phyloP scores from a whole-genome alignment of 2,797 vertebrate genomes.

The Arvicola amphibius region DNA sequence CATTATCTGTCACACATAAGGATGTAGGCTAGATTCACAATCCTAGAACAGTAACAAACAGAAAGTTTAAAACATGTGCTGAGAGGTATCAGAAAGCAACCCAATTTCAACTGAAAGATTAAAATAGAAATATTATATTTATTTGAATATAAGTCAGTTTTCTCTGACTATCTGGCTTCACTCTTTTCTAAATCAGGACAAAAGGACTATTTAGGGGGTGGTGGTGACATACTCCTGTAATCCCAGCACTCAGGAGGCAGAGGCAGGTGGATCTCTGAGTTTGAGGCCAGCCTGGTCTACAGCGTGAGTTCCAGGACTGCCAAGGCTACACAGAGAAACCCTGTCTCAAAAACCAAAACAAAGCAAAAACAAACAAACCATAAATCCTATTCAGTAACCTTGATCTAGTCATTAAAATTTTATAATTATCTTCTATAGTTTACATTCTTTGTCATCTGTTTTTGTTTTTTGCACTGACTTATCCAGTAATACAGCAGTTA shows the following conservation, averaged over 20 bases:
- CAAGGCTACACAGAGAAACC: background rate
- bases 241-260: background rate
- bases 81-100: background rate
- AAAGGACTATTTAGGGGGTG: background rate
- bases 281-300: background rate
- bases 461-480: conserved; percentile 12
- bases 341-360: background rate
- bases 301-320: background rate
- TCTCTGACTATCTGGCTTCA: background rate
- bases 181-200: conserved; percentile 13
- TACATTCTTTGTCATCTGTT: background rate
- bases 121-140: conserved; percentile 9
- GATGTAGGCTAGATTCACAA: background rate
- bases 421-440: background rate
- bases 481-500: background rate
- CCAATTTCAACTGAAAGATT: background rate
- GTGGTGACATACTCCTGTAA: background rate
- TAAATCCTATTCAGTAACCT: background rate
- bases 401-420: background rate
- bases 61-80: background rate
- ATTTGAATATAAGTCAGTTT: background rate
- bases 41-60: background rate
- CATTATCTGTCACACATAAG: background rate
- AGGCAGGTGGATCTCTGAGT: background rate
- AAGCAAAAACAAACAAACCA: background rate